A percentile compares a stretch with the other conserved stretches of the same genome.
Evolutionary conservation across 37 sponge, comb jelly and placozoan genomes (phyloP).

Genomic region (Petrosia ficiformis): DNA sequence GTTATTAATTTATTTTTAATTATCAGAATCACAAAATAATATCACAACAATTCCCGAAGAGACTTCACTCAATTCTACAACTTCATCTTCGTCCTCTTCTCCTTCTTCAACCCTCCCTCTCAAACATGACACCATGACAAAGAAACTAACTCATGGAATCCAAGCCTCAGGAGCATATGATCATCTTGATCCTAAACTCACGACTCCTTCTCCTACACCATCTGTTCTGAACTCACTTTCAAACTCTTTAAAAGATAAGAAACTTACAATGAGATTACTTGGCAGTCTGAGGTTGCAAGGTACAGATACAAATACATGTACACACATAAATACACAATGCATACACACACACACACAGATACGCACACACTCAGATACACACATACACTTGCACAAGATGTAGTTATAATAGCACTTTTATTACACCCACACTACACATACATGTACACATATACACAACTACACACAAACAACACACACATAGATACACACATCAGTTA

Average conservation of each 20-base stretch:
- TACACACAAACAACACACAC: no score
- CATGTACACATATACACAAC: no score
- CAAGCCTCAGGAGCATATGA: neutral
- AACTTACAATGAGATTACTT: neutral
- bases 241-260: neutral
- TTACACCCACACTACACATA: no score
- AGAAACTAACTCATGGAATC: no score
- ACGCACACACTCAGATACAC: no score
- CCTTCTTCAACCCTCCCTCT: no score
- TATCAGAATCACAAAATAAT: neutral
- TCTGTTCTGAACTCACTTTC: neutral
- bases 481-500: no score
- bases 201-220: neutral
- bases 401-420: no score
- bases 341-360: no score
- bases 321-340: no score
- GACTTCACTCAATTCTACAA: neutral
- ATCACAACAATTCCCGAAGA: neutral
- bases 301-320: neutral
- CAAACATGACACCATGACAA: no score
- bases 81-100: neutral
- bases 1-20: neutral
- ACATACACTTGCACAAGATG: no score
- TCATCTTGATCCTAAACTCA: neutral
- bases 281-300: conserved; percentile 1